Conservation (phyloP, 2,797 vertebrate genomes). For the Phalloptychus januarius region DNA sequence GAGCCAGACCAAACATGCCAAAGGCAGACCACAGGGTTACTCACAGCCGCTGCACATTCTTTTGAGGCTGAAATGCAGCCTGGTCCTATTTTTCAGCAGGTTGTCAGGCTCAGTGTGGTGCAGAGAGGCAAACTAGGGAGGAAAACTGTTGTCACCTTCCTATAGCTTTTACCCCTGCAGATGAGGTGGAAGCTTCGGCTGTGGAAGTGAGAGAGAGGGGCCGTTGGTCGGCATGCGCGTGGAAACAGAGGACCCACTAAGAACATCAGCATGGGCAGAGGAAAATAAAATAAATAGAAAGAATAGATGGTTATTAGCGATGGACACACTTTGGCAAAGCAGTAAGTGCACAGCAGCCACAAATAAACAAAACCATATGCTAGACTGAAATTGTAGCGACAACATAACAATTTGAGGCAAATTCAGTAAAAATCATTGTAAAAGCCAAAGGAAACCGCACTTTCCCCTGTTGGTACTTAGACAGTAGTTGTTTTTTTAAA, state of each 20-base stretch:
- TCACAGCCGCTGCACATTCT: slow-evolving; percentile 79
- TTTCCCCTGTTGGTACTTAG: slow-evolving; percentile 34
- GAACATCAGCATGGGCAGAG: slow-evolving; percentile 50
- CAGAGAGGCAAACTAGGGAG: slow-evolving; percentile 73
- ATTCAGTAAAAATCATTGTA: slow-evolving; percentile 54
- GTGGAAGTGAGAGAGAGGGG: slow-evolving; percentile 50
- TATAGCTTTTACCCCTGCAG: slow-evolving; percentile 65
- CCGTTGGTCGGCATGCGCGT: slow-evolving; percentile 41
- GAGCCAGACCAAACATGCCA: slow-evolving; percentile 80
- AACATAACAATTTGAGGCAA: slow-evolving; percentile 68
- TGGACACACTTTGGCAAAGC: slow-evolving; percentile 56
- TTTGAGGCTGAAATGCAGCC: slow-evolving; percentile 77
- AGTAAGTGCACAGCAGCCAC: slow-evolving; percentile 62
- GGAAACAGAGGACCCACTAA: slow-evolving; percentile 53
- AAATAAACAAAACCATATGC: slow-evolving; percentile 51
- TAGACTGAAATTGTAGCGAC: slow-evolving; percentile 67
- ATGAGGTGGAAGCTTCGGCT: slow-evolving; percentile 63
- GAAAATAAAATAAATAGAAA: slow-evolving; percentile 59
- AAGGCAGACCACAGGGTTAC: slow-evolving; percentile 76
- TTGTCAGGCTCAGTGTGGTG: slow-evolving; percentile 79
- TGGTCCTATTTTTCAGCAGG: slow-evolving; percentile 79
- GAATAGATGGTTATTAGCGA: slow-evolving; percentile 61
- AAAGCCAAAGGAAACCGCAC: slow-evolving; percentile 50
- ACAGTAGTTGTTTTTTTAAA: slow-evolving; percentile 29
- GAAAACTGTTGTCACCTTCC: slow-evolving; percentile 79